Percentiles rank a stretch among this genome's conserved stretches.
Conservation (phyloP, 2,888 invertebrate species). For the Rhagium mordax region DNA sequence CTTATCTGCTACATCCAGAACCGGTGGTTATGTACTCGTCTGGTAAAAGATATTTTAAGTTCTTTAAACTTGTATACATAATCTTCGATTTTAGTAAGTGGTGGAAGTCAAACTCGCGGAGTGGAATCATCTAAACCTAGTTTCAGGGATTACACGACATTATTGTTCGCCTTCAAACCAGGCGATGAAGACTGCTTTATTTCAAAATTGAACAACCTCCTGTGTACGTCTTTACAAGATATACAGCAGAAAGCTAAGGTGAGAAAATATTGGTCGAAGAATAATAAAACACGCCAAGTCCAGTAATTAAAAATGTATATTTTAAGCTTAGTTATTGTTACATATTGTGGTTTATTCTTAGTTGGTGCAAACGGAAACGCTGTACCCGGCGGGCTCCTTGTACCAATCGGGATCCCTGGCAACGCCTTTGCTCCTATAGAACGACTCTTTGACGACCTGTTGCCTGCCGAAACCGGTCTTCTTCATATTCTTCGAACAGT, state of each 20-base stretch:
- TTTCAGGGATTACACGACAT: conserved; percentile 16
- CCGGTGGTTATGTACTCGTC: conserved; percentile 8
- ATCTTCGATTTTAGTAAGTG: background rate
- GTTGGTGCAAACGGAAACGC: conserved; percentile 64
- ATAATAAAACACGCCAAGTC: background rate
- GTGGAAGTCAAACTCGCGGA: background rate
- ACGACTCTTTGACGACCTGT: conserved; percentile 72
- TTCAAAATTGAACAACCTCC: conserved; percentile 37
- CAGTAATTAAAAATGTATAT: background rate
- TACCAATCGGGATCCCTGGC: conserved; percentile 74
- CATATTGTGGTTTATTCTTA: background rate
- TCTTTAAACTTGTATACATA: background rate
- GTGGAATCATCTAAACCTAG: background rate
- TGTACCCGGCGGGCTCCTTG: conserved; percentile 69
- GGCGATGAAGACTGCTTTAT: conserved; percentile 34
- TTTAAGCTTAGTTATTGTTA: background rate
- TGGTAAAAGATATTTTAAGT: background rate
- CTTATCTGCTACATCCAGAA: conserved; percentile 40
- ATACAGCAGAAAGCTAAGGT: conserved; percentile 48
- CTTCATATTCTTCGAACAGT: conserved; percentile 60
- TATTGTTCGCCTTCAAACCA: conserved; percentile 26
- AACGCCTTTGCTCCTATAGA: conserved; percentile 74
- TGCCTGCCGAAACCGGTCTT: conserved; percentile 71
- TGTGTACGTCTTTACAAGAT: conserved; percentile 35
- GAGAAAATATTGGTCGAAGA: conserved; percentile 21